Base-by-base conservation (phyloP, 2,113 vertebrate genomes). In the Etheostoma cragini region DNA sequence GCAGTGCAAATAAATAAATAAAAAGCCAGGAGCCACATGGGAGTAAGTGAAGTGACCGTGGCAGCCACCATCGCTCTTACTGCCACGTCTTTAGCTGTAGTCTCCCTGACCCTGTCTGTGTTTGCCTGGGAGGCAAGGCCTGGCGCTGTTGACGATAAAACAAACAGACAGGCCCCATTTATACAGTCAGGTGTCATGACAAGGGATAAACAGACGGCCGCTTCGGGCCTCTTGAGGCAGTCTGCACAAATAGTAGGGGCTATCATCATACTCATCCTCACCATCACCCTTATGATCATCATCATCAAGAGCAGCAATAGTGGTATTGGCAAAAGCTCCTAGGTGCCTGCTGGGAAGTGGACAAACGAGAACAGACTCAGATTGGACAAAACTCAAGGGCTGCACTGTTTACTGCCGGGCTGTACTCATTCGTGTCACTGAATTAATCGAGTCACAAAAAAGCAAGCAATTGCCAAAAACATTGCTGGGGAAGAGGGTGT, bases 131-230 rank as follows among this genome's bases (percentile, higher is more conserved):
- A 90, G 93, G 87, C 88, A 58, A 74, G 85, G 85, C 83, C 83
- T 35, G 65, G 38, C 45, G 45, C 87, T 61, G 88, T 63, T 92
- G 89, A 92, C 83, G 63, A 93, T 93, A 91, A 95, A 93, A 87
- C 93, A 93, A 92, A 91, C 85, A 82, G 94, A 94, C 91, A 88
- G 78, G 82, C 75, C 72, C 88, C 87, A 91, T 93, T 94, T 94
- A 90, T 91, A 93, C 92, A 88, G 91, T 93, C 92, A 94, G 92
- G 91, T 94, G 92, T 94, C 91, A 91, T 88, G 90, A 91, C 86
- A 82, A 88, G 88, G 91, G 89, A 90, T 94, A 91, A 94, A 91
- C 81, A 87, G 91, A 81, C 62, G 0, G 63, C 63, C 22, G 92
- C 90, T 81, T 46, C 8, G 2, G 81, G 89, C 80, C 76, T 82